These are phyloP conservation scores for Orius insidiosus DNA, from an alignment of 1,140 invertebrate species.

Conservation along the genomic window DNA sequence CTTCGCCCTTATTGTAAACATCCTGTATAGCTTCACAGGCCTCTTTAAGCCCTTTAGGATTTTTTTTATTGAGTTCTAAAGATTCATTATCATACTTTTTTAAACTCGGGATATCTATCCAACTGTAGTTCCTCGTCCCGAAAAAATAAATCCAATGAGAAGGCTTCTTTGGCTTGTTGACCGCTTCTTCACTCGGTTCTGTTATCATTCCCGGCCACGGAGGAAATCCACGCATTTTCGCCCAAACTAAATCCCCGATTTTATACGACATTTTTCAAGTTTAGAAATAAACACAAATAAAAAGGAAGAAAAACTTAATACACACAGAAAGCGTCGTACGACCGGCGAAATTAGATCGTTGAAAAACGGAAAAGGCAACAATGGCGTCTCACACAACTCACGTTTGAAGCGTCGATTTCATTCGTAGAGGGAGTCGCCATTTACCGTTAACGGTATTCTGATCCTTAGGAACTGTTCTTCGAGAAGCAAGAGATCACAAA, in stretches of 20 bases:
- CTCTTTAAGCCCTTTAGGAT: conserved; percentile 63
- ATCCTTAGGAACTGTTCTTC: too few species aligned
- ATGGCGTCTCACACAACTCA: too few species aligned
- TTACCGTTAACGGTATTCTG: too few species aligned
- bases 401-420: too few species aligned
- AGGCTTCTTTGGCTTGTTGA: conserved; percentile 41
- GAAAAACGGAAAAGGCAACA: too few species aligned
- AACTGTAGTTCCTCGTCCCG: conserved; percentile 69
- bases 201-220: conserved; percentile 78
- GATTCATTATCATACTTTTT: neutral
- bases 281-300: too few species aligned
- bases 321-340: too few species aligned
- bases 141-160: conserved; percentile 84
- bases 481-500: too few species aligned
- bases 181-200: conserved; percentile 42
- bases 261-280: neutral
- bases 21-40: conserved; percentile 75
- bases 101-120: neutral
- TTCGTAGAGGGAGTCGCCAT: too few species aligned
- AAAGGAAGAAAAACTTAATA: too few species aligned
- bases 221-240: conserved; percentile 88
- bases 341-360: too few species aligned
- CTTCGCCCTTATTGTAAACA: too few species aligned
- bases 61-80: conserved; percentile 42
- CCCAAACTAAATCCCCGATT: conserved; percentile 28